Evolutionary conservation across 2,888 invertebrate genomes (phyloP), one percentile per base, ranked within the genome.

Genomic region (Opisthograptis luteolata): DNA sequence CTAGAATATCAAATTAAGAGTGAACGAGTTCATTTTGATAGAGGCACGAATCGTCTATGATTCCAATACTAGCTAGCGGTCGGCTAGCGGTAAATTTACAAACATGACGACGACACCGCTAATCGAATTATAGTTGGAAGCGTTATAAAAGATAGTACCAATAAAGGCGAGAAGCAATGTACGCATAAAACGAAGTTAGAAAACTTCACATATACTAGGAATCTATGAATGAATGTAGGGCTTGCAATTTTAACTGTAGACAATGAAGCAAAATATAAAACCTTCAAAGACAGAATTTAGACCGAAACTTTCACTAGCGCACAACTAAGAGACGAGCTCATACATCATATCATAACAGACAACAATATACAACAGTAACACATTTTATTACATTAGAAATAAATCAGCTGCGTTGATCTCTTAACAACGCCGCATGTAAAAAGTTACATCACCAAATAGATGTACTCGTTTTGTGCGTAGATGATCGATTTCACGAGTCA

Each of bases 401-500:
- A 75, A 79, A 77, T 77, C 74, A 73, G 71, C 65, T 68, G 69
- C 70, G 65, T 64, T 58, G 72, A 70, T 69, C 66, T 69, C 67
- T 61, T 66, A 72, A 76, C 69, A 70, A 72, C 76, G 73, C 62
- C 64, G 57, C 66, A 62, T 64, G 64, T 67, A 67, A 77, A 73
- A 71, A 66, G 63, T 82, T 82, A 72, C 80, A 64, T 79, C 79
- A 83, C 63, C 65, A 72, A 64, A 34, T 12, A 17, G 64, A 57
- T 59, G 64, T 54, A 72, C n/a, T n/a, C n/a, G n/a, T n/a, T n/a
- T 73, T 74, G 72, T 73, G 65, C 61, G 60, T 66, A 61, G 19
- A 63, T 73, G 73, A 80, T 81, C 77, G 77, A 82, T 81, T 81
- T 78, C 68, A 73, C 64, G 70, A 74, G 60, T 62, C 62, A 64